Evolutionary conservation across 1,140 invertebrate species (phyloP).

Genomic region (Lamellibrachia luymesi): DNA sequence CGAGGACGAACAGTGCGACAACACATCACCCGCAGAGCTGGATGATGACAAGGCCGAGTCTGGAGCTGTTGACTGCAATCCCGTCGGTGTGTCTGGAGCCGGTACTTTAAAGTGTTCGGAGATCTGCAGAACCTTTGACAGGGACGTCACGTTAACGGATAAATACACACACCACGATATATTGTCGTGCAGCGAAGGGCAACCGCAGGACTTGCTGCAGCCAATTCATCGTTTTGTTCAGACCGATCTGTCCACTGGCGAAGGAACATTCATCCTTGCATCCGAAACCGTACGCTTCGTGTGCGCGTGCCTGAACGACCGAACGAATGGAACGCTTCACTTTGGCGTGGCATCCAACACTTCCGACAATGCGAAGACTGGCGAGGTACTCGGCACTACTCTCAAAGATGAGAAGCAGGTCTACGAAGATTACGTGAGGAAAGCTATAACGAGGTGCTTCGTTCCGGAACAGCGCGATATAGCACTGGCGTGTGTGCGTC

Average conservation of each 20-base stretch:
- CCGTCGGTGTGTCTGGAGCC: not conserved
- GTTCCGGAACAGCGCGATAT: conserved; percentile 15
- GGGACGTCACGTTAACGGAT: not conserved
- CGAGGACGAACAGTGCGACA: not conserved
- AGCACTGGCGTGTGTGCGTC: conserved; percentile 5
- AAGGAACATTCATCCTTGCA: not conserved
- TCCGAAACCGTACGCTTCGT: not conserved
- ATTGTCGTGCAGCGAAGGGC: not conserved
- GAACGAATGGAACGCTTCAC: conserved; percentile 22
- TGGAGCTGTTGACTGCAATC: not conserved
- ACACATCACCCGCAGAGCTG: not conserved
- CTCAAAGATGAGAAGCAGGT: not conserved
- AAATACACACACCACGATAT: not conserved
- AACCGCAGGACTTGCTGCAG: not conserved
- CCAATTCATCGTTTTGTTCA: not conserved
- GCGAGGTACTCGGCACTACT: not conserved
- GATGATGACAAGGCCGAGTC: not conserved
- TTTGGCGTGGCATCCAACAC: conserved; percentile 15
- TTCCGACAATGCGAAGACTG: not conserved
- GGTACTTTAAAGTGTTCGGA: not conserved
- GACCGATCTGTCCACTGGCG: not conserved
- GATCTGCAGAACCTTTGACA: not conserved
- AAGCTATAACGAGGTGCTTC: conserved; percentile 14
- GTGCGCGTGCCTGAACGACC: conserved; percentile 20
- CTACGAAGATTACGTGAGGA: conserved; percentile 5